These are phyloP conservation scores for Mobula birostris DNA, from an alignment of 2,113 vertebrate genomes.

Conservation along the genomic window DNA sequence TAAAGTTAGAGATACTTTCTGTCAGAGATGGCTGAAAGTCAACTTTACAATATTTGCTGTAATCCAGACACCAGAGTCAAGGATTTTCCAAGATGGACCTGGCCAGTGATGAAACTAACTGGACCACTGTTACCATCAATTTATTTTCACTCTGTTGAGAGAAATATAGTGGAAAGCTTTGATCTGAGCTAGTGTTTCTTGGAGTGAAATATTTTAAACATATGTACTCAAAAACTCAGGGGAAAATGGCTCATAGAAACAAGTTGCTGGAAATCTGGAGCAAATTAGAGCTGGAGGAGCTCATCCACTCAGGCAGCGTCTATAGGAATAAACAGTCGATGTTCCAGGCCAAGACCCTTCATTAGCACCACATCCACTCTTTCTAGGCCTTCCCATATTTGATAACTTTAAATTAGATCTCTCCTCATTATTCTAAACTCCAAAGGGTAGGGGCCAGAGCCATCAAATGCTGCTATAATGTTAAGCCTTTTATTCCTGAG, in stretches of 20 bases:
- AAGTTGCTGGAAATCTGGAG: too few relatives aligned
- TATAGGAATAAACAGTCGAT: too few relatives aligned
- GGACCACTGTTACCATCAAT: background rate
- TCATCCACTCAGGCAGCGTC: too few relatives aligned
- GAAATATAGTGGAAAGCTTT: background rate
- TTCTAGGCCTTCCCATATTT: too few relatives aligned
- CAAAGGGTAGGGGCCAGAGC: too few relatives aligned
- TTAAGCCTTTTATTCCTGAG: too few relatives aligned
- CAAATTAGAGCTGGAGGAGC: too few relatives aligned
- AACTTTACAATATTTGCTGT: background rate
- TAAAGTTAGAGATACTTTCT: background rate
- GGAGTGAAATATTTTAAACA: background rate
- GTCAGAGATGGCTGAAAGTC: background rate
- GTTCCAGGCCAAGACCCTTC: too few relatives aligned
- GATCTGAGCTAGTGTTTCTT: background rate
- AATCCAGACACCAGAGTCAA: background rate
- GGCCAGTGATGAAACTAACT: background rate
- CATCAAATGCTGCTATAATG: too few relatives aligned
- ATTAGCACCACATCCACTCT: too few relatives aligned
- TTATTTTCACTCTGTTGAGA: background rate
- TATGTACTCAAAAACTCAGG: background rate
- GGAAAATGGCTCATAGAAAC: background rate
- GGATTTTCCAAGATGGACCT: background rate
- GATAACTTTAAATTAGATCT: too few relatives aligned
- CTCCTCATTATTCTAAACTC: too few relatives aligned